A percentile compares a stretch with the other conserved stretches of the same genome.
Evolutionary conservation across 2,113 vertebrate genomes (phyloP).

Genomic region (Perognathus longimembris): DNA sequence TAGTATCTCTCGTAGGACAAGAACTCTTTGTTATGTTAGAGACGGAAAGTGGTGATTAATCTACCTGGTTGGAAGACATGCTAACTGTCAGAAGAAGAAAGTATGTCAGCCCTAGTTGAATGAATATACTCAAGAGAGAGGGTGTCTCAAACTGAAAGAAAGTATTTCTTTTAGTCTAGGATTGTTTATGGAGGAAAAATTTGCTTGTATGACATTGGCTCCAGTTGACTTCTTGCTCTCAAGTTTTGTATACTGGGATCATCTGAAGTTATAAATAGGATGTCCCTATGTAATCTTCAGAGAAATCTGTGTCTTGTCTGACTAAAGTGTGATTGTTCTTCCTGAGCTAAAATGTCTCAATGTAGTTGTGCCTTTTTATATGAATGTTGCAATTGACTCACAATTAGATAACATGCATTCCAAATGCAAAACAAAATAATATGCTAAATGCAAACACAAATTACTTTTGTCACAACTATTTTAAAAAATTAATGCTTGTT

Average conservation of each 20-base stretch:
- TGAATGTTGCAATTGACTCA: background rate
- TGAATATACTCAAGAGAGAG: background rate
- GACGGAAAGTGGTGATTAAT: background rate
- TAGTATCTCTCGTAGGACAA: background rate
- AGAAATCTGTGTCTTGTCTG: background rate
- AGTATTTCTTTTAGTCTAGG: conserved; percentile 22
- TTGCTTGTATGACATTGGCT: background rate
- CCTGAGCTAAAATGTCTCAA: conserved; percentile 42
- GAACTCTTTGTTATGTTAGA: conserved; percentile 33
- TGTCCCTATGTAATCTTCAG: conserved; percentile 32
- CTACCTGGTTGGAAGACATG: background rate
- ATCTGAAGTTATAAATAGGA: background rate
- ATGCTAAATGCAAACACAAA: conserved; percentile 11
- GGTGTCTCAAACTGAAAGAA: background rate
- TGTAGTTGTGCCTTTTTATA: background rate
- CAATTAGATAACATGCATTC: background rate
- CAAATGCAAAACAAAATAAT: background rate
- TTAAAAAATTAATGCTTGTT: background rate
- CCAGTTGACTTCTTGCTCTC: background rate
- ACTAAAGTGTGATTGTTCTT: conserved; percentile 23
- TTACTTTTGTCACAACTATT: conserved; percentile 35
- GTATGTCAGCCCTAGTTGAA: background rate
- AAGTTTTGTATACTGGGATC: background rate
- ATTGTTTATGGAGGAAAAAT: background rate
- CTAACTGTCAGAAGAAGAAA: conserved; percentile 43